A percentile compares a stretch with the other conserved stretches of the same genome.
Evolutionary conservation across 2,888 invertebrate species (phyloP).

Genomic region (Baccha elongata): DNA sequence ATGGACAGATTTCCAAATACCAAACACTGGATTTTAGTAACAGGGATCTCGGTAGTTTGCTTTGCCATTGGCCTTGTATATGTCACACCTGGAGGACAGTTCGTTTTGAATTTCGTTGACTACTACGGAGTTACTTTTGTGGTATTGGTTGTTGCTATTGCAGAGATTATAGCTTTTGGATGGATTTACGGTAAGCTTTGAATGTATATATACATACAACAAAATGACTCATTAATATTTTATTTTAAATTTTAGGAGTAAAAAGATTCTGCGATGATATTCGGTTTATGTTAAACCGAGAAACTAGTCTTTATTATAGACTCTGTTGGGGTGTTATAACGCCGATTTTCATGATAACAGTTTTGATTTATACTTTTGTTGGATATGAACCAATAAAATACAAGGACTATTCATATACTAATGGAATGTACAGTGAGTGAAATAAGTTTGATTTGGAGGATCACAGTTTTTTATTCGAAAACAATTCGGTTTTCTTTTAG

Average conservation of each 20-base stretch:
- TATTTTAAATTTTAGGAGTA: slow-evolving; percentile 81
- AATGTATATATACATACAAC: no score
- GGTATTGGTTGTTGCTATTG: slow-evolving; percentile 86
- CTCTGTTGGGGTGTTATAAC: slow-evolving; percentile 90
- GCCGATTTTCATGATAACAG: slow-evolving; percentile 87
- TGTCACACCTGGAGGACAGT: slow-evolving; percentile 89
- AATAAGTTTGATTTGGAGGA: neutral
- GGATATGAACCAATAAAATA: slow-evolving; percentile 85
- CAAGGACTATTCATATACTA: slow-evolving; percentile 85
- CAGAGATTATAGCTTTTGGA: slow-evolving; percentile 87
- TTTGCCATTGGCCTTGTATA: slow-evolving; percentile 85
- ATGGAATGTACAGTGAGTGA: slow-evolving; percentile 84
- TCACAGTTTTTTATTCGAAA: neutral
- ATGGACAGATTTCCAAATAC: slow-evolving; percentile 82
- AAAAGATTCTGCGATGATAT: slow-evolving; percentile 87
- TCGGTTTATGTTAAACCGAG: slow-evolving; percentile 90
- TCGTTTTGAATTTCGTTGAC: slow-evolving; percentile 87
- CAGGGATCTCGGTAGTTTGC: slow-evolving; percentile 82
- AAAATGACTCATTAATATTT: no score
- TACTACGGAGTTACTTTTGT: slow-evolving; percentile 89
- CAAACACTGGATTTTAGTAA: slow-evolving; percentile 84
- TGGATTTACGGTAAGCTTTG: slow-evolving; percentile 87
- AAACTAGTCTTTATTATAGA: slow-evolving; percentile 88
- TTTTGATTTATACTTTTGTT: slow-evolving; percentile 87
- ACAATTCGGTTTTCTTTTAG: slow-evolving; percentile 69